A percentile compares a stretch with the other conserved stretches of the same genome.
Evolutionary conservation across 92 coral and sea anemone species (phyloP).

Genomic region (Nematostella vectensis): DNA sequence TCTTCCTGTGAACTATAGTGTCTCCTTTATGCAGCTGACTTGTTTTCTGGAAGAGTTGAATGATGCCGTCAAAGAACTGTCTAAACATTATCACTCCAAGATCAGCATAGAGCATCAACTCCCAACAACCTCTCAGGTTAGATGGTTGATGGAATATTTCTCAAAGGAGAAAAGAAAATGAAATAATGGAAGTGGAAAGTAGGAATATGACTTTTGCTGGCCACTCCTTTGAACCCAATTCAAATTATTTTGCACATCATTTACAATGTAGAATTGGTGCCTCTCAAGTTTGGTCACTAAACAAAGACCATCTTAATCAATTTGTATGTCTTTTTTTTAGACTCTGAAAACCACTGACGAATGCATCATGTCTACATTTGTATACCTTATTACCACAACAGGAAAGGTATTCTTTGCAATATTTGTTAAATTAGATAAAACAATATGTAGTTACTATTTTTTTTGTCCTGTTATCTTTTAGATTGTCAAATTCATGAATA

Average conservation of each 20-base stretch:
- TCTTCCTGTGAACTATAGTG: conserved; percentile 35
- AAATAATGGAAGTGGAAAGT: not conserved
- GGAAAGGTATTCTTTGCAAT: conserved; percentile 49
- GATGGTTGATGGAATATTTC: not conserved
- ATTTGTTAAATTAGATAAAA: not conserved
- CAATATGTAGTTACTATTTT: not conserved
- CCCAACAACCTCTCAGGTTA: conserved; percentile 90
- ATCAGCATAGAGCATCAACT: conserved; percentile 82
- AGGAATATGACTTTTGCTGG: too few relatives aligned
- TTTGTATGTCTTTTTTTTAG: conserved; percentile 21
- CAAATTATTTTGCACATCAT: too few relatives aligned
- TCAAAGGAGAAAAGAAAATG: not conserved
- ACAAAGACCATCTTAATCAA: not conserved
- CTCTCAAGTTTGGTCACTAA: too few relatives aligned
- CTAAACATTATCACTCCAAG: conserved; percentile 80
- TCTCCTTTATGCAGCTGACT: conserved; percentile 57
- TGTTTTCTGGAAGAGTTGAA: conserved; percentile 61
- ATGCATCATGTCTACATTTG: conserved; percentile 80
- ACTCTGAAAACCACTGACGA: conserved; percentile 90
- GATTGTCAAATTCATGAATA: conserved; percentile 71
- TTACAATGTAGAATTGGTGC: too few relatives aligned
- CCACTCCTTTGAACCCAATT: too few relatives aligned
- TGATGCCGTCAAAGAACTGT: conserved; percentile 57
- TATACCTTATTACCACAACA: conserved; percentile 63
- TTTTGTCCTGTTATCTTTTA: conserved; percentile 2